Conservation (phyloP, 2,888 invertebrate genomes). For the Polyommatus icarus region DNA sequence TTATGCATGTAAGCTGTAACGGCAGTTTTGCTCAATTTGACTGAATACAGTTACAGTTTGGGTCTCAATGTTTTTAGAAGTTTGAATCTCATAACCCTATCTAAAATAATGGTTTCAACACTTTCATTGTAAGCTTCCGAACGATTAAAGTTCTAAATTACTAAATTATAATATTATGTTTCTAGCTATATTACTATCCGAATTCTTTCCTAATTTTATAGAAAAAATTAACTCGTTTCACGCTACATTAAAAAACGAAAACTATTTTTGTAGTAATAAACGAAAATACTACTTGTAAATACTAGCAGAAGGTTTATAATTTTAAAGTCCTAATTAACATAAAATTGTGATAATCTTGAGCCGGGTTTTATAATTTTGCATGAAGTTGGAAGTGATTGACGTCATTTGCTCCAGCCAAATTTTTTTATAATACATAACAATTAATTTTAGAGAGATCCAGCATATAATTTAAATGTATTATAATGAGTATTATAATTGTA, state of each 20-base stretch:
- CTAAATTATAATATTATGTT: neutral
- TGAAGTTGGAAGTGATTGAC: neutral
- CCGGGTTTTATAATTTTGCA: constrained; percentile 10
- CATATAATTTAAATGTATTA: neutral
- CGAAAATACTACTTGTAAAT: neutral
- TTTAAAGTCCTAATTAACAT: neutral
- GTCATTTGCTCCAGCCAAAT: neutral
- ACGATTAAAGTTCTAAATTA: neutral
- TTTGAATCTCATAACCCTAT: neutral
- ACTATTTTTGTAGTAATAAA: neutral
- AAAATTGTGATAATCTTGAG: neutral
- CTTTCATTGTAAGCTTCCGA: no score
- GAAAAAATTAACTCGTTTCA: neutral
- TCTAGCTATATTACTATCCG: neutral
- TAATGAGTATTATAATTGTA: neutral
- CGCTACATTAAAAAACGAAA: neutral
- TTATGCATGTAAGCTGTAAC: neutral
- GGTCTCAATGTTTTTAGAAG: neutral
- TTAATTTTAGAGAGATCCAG: neutral
- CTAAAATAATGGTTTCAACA: no score
- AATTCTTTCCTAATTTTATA: neutral
- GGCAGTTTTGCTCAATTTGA: neutral
- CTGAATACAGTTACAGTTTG: neutral
- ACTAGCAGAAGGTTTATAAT: neutral
- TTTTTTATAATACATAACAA: neutral